Conservation (phyloP, 2,113 vertebrate species). For the Platichthys flesus region DNA sequence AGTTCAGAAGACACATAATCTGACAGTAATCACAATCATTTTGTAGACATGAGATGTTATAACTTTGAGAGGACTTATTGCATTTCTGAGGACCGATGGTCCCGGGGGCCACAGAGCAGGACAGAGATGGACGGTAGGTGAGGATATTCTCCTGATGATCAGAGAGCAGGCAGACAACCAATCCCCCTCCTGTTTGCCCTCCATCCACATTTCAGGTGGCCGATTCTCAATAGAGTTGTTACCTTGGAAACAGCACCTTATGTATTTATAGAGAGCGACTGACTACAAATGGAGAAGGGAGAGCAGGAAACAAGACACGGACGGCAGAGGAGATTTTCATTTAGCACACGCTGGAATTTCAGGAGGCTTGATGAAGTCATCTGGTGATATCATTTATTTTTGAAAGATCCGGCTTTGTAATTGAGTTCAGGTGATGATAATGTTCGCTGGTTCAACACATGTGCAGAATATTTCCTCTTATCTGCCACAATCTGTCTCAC, state of each 20-base stretch:
- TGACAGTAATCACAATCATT: slow-evolving; percentile 2
- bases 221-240: slow-evolving; percentile 81
- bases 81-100: slow-evolving; percentile 8
- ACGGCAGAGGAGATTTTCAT: slow-evolving; percentile 30
- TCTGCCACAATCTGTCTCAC: neutral
- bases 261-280: slow-evolving; percentile 81
- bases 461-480: neutral
- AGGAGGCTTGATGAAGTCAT: slow-evolving; percentile 15
- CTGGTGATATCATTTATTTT: slow-evolving; percentile 1
- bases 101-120: neutral
- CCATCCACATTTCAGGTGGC: slow-evolving; percentile 76
- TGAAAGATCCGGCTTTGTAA: neutral
- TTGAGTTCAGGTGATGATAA: neutral
- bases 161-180: slow-evolving; percentile 22
- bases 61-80: neutral
- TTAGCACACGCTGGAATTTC: neutral
- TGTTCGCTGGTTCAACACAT: too few relatives aligned
- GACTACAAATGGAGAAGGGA: slow-evolving; percentile 45
- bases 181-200: slow-evolving; percentile 47
- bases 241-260: slow-evolving; percentile 85
- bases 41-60: neutral
- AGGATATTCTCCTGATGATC: slow-evolving; percentile 31
- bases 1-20: neutral
- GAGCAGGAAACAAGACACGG: slow-evolving; percentile 33
- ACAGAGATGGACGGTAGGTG: slow-evolving; percentile 5